These are phyloP conservation scores for Crotalus horridus DNA, from an alignment of 2,113 vertebrate species.

Conservation along the genomic window DNA sequence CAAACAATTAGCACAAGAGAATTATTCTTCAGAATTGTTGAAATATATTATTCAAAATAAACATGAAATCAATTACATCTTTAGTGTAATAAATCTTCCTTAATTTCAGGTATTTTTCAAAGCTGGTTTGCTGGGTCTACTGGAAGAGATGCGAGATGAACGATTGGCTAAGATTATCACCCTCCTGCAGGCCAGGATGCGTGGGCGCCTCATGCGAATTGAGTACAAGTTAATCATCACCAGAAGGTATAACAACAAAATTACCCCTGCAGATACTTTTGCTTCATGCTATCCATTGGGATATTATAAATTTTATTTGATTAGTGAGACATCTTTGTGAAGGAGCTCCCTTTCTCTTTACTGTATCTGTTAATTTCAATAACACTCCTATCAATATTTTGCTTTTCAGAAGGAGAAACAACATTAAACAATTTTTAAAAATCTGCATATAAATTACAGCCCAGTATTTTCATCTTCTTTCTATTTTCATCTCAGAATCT, in stretches of 20 bases:
- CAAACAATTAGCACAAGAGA: neutral
- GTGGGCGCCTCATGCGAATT: constrained; percentile 82
- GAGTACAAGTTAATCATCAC: constrained; percentile 79
- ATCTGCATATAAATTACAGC: neutral
- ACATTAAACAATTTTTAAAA: neutral
- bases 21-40: neutral
- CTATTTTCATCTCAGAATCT: neutral
- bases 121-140: constrained; percentile 82
- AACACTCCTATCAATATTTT: neutral
- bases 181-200: constrained; percentile 83
- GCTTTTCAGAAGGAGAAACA: neutral
- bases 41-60: neutral
- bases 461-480: neutral
- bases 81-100: neutral
- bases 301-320: neutral
- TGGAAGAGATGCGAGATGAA: constrained; percentile 89
- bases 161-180: constrained; percentile 88
- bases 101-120: constrained; percentile 90
- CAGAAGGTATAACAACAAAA: constrained; percentile 66
- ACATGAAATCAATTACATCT: neutral
- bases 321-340: neutral
- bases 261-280: neutral
- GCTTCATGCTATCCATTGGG: neutral
- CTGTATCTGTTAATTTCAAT: neutral
- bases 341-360: neutral